Conservation (phyloP, 2,113 vertebrate genomes). For the Chiloscyllium plagiosum region DNA sequence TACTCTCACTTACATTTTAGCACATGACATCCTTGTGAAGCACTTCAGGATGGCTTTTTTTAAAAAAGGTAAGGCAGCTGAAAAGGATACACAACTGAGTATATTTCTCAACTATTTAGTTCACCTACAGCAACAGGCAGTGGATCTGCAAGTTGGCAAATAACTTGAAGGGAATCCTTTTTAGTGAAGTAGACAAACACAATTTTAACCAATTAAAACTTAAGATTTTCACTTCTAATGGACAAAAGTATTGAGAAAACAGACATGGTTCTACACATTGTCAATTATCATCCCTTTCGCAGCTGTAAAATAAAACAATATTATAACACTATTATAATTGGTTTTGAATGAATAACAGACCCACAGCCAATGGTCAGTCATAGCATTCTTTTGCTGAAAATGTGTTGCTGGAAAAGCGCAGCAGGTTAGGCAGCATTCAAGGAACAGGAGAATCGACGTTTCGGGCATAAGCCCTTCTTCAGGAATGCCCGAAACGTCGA, state of each 20-base stretch:
- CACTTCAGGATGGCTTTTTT: neutral
- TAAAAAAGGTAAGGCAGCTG: neutral
- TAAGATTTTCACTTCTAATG: neutral
- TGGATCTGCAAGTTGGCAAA: neutral
- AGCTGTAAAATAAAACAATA: neutral
- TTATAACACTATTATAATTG: neutral
- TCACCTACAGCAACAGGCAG: neutral
- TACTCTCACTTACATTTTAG: neutral
- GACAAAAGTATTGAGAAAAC: neutral
- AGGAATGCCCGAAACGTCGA: too few relatives aligned
- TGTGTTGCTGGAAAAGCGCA: too few relatives aligned
- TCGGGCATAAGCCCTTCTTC: too few relatives aligned
- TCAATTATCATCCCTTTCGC: neutral
- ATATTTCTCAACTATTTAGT: neutral
- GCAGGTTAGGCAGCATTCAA: too few relatives aligned
- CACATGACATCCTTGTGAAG: too few relatives aligned
- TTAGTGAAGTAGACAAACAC: neutral
- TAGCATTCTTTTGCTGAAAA: neutral
- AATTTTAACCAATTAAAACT: neutral
- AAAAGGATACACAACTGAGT: neutral
- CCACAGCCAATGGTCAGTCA: neutral
- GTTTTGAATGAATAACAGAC: too few relatives aligned
- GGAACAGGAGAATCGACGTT: too few relatives aligned
- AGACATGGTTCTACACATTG: too few relatives aligned
- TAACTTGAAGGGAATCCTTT: neutral